phyloP scores from a whole-genome alignment of 2,113 vertebrate species.

The Oxygymnocypris stewartii region DNA sequence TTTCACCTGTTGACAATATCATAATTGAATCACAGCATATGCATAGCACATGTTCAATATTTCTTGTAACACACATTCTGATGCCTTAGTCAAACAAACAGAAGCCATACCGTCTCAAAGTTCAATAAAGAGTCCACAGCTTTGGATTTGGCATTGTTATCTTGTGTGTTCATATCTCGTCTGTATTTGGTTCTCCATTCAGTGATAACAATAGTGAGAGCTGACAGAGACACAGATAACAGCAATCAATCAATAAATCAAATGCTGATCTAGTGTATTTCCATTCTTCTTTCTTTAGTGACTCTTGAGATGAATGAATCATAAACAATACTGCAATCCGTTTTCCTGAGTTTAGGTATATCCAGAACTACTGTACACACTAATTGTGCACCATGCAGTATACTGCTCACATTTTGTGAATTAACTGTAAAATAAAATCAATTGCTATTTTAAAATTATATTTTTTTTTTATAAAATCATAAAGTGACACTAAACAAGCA shows the following conservation, averaged over 20 bases:
- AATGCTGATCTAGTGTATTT: not conserved
- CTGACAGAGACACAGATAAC: conserved; percentile 64
- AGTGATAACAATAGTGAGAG: conserved; percentile 88
- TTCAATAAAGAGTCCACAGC: conserved; percentile 95
- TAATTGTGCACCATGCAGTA: not conserved
- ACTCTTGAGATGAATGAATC: not conserved
- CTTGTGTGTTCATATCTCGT: conserved; percentile 88
- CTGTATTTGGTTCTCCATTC: conserved; percentile 97
- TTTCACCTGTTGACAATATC: conserved; percentile 80
- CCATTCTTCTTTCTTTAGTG: not conserved
- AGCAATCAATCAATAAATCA: not conserved
- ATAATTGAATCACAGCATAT: not conserved
- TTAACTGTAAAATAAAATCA: not conserved
- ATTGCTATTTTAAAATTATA: not conserved
- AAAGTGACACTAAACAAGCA: not conserved
- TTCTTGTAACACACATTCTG: not conserved
- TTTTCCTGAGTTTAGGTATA: not conserved
- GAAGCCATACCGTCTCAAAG: conserved; percentile 86
- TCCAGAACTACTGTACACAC: not conserved
- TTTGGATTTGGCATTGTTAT: conserved; percentile 86
- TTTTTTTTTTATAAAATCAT: not conserved
- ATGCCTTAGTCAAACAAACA: not conserved
- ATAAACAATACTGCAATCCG: not conserved
- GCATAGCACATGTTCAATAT: not conserved
- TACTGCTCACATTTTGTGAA: not conserved